Conservation (phyloP, 2,797 vertebrate species). For the Sebastes oblongus region DNA sequence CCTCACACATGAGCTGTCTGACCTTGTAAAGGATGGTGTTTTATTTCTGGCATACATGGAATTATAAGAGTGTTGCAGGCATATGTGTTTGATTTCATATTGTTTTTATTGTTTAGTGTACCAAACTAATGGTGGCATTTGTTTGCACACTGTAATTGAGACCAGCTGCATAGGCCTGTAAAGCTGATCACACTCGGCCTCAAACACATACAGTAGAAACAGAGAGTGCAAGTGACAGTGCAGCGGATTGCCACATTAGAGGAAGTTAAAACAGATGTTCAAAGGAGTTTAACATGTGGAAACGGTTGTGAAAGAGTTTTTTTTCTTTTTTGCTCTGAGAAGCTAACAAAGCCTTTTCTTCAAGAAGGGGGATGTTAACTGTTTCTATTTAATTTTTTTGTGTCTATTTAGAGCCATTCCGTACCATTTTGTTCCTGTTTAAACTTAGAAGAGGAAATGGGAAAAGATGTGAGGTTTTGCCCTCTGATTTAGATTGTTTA, state of each 20-base stretch:
- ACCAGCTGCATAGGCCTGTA: neutral
- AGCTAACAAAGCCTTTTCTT: neutral
- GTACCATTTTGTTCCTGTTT: neutral
- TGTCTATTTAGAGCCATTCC: neutral
- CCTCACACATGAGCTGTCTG: conserved; percentile 6
- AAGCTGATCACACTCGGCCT: conserved; percentile 1
- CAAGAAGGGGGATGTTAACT: neutral
- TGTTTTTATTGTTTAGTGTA: neutral
- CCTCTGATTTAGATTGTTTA: conserved; percentile 35
- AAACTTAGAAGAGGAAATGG: neutral
- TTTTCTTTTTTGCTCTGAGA: neutral
- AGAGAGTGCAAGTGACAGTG: neutral
- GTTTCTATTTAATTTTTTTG: neutral
- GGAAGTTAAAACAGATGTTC: conserved; percentile 38
- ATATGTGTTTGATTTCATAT: neutral
- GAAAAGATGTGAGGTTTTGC: neutral
- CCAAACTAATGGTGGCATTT: neutral
- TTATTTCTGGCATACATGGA: neutral
- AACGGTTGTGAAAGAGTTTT: conserved; percentile 1
- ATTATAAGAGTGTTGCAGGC: neutral
- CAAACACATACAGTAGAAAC: conserved; percentile 5
- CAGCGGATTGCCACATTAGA: conserved; percentile 20
- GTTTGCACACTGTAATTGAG: conserved; percentile 7
- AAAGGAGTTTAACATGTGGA: conserved; percentile 16
- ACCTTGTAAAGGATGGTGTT: conserved; percentile 9